Base-by-base conservation (phyloP, 2,888 invertebrate species). In the Polyploca ridens region DNA sequence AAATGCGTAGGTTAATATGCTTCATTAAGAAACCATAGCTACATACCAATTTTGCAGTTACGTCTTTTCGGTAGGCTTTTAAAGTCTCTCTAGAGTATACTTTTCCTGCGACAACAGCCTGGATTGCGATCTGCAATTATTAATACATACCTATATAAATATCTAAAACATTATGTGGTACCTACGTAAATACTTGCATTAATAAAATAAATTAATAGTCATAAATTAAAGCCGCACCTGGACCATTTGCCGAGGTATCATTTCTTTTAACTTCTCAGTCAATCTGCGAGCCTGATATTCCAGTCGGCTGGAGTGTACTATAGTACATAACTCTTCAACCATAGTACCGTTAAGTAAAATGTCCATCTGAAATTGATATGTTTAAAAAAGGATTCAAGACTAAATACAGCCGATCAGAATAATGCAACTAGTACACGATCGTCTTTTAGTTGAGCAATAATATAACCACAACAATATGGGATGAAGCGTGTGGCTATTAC, bases 61-160 rank as follows among this genome's bases (percentile, higher is more conserved):
- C 99, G 93, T 99, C 98, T 91, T 99, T 99, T 75, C 97, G 95
- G 75, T 96, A 97, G 0, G 99, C 95, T 84, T 97, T 97, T 46
- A 99, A 93, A 64, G 96, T 98, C 91, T 98, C 98, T 75, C 99
- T 95, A 0, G 98, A 97, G 13, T 98, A 84, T 1, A 99, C 95
- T 93, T 97, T 98, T 16, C 96, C 95, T 13, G 96, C 96, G 0
- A 97, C 96, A 33, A 95, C 94, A 0, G 98, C 98, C 95, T 99
- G 99, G 69, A 99, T 96, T 1, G 97, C 96, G 69, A 99, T 96
- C 93, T 97, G 63, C 74, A 66, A 58, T 14, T 27, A 27, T 27
- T 1, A 7, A 7, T 35, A 33, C 8, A 58, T 16, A 38, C 38
- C 5, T 7, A 38, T 16, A 7, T 16, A 13, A 33, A 35, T 27